phyloP scores from a whole-genome alignment of 2,113 vertebrate species.

The Isichthys henryi region DNA sequence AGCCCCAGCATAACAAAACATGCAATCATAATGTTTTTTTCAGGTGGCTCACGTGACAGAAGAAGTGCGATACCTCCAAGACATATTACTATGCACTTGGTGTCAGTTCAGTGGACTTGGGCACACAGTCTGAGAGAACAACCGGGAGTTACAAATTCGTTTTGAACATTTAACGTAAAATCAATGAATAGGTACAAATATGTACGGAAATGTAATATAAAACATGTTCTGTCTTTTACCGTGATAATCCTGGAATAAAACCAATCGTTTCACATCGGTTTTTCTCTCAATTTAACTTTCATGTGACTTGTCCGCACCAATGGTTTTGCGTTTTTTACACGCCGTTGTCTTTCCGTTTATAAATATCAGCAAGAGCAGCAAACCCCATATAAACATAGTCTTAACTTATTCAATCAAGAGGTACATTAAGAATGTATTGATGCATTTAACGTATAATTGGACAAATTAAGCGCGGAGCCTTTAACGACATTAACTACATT shows the following conservation, averaged over 20 bases:
- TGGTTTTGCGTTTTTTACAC: background rate
- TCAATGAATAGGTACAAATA: background rate
- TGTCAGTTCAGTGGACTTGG: background rate
- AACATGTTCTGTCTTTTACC: background rate
- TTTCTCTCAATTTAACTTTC: background rate
- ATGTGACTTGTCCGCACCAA: background rate
- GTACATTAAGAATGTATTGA: background rate
- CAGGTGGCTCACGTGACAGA: background rate
- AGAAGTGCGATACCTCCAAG: background rate
- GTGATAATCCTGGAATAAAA: background rate
- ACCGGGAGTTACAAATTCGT: background rate
- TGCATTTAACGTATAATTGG: background rate
- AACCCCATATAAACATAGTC: background rate
- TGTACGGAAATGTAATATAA: background rate
- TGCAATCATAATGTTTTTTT: background rate
- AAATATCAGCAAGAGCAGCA: background rate
- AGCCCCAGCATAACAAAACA: background rate
- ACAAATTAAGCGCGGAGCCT: background rate
- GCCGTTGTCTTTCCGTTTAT: background rate
- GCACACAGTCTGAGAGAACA: background rate
- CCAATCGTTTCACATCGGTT: background rate
- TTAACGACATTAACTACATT: constrained; percentile 8
- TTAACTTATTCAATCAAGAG: background rate
- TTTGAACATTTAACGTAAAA: background rate
- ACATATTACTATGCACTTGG: background rate